phyloP scores from a whole-genome alignment of 2,797 vertebrate species.

The Coendou prehensilis region DNA sequence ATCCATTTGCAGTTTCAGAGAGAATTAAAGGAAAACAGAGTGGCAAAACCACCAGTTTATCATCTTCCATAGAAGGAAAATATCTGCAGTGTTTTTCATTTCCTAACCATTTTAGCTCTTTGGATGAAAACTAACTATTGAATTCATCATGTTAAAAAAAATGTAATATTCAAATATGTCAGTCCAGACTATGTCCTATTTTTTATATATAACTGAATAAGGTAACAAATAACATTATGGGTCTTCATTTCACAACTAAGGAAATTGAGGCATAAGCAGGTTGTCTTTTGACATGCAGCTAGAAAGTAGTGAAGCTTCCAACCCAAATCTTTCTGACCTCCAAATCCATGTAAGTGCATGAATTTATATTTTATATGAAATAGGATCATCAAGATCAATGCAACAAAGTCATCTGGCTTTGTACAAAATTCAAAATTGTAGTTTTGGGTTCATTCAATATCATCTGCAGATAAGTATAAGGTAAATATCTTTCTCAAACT shows the following conservation, averaged over 20 bases:
- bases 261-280: background rate
- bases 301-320: background rate
- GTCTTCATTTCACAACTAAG: background rate
- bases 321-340: background rate
- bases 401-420: background rate
- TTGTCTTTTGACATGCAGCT: background rate
- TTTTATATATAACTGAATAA: background rate
- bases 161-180: slow-evolving; percentile 34
- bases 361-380: background rate
- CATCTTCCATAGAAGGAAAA: slow-evolving; percentile 52
- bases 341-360: background rate
- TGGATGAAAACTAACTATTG: background rate
- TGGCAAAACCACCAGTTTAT: slow-evolving; percentile 11
- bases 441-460: background rate
- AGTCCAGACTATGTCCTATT: background rate
- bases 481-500: background rate
- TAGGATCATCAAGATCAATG: background rate
- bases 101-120: slow-evolving; percentile 55
- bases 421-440: background rate
- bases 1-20: slow-evolving; percentile 73
- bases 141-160: slow-evolving; percentile 31
- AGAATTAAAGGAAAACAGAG: slow-evolving; percentile 65
- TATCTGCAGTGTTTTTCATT: slow-evolving; percentile 50
- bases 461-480: background rate
- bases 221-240: background rate